Evolutionary conservation across 1,140 invertebrate genomes (phyloP).

Genomic region (Physella acuta): DNA sequence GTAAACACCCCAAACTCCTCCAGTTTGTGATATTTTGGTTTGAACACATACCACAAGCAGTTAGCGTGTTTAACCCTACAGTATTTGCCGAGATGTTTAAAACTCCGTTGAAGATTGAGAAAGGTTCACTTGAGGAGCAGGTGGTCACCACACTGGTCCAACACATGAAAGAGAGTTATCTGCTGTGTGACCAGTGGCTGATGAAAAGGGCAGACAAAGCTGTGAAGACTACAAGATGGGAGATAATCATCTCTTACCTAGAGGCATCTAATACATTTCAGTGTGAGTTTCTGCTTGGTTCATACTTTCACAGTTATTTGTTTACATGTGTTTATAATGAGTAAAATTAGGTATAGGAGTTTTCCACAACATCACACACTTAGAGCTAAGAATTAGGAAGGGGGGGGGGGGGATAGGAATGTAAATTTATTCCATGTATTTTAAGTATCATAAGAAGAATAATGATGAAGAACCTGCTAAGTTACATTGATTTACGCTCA

Average conservation of each 20-base stretch:
- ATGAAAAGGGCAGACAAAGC: too few species aligned
- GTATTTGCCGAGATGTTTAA: neutral
- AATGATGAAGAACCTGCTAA: too few species aligned
- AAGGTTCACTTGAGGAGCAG: neutral
- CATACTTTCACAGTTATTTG: too few species aligned
- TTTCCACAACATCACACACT: too few species aligned
- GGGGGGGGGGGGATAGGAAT: too few species aligned
- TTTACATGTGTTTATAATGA: too few species aligned
- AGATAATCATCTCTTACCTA: neutral
- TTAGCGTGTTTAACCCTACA: neutral
- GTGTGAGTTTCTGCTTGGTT: too few species aligned
- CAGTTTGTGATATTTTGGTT: neutral
- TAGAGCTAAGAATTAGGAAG: too few species aligned
- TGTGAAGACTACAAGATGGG: neutral
- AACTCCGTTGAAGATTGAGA: neutral
- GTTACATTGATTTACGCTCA: too few species aligned
- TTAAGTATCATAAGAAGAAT: too few species aligned
- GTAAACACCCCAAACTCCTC: neutral
- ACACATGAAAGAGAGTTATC: neutral
- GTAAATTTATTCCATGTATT: too few species aligned
- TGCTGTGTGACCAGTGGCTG: slow-evolving; percentile 1
- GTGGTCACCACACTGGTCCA: neutral
- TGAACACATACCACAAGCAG: neutral
- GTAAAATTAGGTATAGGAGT: too few species aligned
- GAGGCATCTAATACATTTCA: neutral